These are phyloP conservation scores for Cotesia chilonis DNA, from an alignment of 1,140 invertebrate species.

Conservation along the genomic window DNA sequence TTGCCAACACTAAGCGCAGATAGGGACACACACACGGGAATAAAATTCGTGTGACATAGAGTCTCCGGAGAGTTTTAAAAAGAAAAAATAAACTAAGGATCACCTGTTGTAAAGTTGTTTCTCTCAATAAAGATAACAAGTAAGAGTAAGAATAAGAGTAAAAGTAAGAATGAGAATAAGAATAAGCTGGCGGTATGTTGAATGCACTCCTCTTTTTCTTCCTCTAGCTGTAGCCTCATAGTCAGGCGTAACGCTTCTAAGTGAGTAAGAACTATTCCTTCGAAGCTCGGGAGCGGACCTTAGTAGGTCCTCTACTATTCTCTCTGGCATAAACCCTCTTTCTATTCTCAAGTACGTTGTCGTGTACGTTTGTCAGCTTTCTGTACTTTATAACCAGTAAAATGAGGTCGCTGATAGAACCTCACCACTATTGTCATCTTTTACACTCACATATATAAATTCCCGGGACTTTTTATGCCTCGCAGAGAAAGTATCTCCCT, in stretches of 20 bases:
- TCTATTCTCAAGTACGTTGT: conserved; percentile 26
- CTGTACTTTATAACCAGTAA: conserved; percentile 25
- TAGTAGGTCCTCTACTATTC: neutral
- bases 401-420: conserved; percentile 18
- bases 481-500: no score
- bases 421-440: conserved; percentile 1
- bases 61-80: no score
- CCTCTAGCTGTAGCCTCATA: neutral
- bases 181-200: neutral
- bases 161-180: no score
- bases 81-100: neutral
- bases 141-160: neutral
- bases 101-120: conserved; percentile 11
- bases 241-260: neutral
- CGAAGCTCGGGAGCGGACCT: neutral
- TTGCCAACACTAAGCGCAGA: no score
- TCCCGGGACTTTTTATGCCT: no score
- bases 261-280: neutral
- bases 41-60: no score
- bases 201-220: neutral
- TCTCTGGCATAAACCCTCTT: conserved; percentile 7
- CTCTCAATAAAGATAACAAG: conserved; percentile 6
- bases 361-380: conserved; percentile 33
- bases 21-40: no score
- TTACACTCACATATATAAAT: neutral